Percentiles rank a stretch among this genome's conserved stretches.
Evolutionary conservation across 2,113 vertebrate genomes (phyloP).

Genomic region (Ciconia stormi): DNA sequence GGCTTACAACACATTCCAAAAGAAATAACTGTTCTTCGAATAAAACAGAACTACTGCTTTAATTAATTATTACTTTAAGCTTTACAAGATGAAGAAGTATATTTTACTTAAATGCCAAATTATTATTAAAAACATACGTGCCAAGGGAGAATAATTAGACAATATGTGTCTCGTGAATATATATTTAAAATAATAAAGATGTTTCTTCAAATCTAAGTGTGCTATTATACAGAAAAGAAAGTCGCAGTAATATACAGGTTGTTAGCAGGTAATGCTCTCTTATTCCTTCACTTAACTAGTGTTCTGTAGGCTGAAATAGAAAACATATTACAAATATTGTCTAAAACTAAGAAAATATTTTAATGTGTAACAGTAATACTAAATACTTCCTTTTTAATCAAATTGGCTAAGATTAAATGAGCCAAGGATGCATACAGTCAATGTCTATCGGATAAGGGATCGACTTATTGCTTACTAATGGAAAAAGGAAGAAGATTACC

Average conservation of each 20-base stretch:
- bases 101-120: constrained; percentile 23
- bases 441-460: background rate
- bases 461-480: background rate
- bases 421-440: background rate
- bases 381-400: constrained; percentile 16
- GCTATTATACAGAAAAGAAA: background rate
- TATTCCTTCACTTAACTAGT: background rate
- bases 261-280: background rate
- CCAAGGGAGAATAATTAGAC: background rate
- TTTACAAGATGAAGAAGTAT: constrained; percentile 14
- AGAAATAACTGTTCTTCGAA: background rate
- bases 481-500: background rate
- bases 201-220: background rate
- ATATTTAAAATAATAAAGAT: background rate
- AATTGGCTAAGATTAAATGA: background rate
- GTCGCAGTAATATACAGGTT: background rate
- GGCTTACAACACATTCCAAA: background rate
- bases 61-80: background rate
- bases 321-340: background rate
- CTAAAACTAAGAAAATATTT: constrained; percentile 1
- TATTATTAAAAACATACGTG: constrained; percentile 7
- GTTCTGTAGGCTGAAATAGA: background rate
- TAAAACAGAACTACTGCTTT: background rate
- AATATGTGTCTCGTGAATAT: background rate
- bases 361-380: background rate